A percentile compares a stretch with the other conserved stretches of the same genome.
phyloP scores from a whole-genome alignment of 2,797 vertebrate species.

The Luscinia megarhynchos region DNA sequence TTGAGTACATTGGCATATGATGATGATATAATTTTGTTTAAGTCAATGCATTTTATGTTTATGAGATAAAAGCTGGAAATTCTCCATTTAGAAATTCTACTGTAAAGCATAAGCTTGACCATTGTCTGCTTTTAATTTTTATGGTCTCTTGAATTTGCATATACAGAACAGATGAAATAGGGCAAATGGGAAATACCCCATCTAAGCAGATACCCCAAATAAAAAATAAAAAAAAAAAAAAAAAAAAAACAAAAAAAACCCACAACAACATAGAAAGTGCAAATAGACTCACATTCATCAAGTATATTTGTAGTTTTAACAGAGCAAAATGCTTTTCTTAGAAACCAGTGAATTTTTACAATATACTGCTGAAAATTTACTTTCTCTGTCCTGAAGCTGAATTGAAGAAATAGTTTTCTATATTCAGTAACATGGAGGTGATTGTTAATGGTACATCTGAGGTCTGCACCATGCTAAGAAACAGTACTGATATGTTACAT shows the following conservation, averaged over 20 bases:
- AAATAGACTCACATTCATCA: neutral
- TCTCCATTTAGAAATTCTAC: neutral
- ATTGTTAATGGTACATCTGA: neutral
- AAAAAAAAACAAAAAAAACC: no score
- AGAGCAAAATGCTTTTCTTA: neutral
- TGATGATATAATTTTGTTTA: neutral
- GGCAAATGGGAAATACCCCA: neutral
- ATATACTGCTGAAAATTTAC: neutral
- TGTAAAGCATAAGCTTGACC: neutral
- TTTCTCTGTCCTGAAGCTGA: neutral
- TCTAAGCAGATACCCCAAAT: neutral
- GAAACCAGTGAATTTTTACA: neutral
- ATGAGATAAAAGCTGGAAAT: neutral
- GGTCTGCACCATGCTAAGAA: neutral
- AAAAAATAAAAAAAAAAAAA: neutral
- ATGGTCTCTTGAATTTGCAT: neutral
- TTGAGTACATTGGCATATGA: neutral
- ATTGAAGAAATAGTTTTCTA: neutral
- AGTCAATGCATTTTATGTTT: neutral
- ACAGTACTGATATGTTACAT: neutral
- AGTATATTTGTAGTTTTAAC: neutral
- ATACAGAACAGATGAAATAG: neutral
- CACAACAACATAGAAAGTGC: neutral
- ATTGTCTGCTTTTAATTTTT: neutral
- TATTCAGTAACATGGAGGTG: neutral